Base-by-base conservation (phyloP, 2,797 vertebrate genomes). In the Varecia variegata region DNA sequence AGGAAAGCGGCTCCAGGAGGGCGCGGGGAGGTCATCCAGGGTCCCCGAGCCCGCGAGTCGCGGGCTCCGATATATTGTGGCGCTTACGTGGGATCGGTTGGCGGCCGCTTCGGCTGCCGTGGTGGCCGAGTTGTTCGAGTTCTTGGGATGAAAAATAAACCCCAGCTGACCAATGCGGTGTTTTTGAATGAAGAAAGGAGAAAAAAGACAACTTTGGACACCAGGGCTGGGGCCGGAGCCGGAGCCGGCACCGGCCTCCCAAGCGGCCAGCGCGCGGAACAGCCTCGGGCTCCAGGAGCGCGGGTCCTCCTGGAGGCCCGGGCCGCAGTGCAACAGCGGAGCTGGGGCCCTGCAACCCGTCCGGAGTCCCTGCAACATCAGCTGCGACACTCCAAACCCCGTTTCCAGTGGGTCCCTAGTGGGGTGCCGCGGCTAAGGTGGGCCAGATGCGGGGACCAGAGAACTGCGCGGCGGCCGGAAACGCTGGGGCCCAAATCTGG, bases 401-500 rank as follows among this genome's bases (percentile, higher is more conserved):
- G 32, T 23, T 62, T 62, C 40, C 52, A 7, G 20, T 3, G 92
- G 85, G 85, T 20, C 56, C 82, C 77, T 73, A 7, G 11, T 7
- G 1, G 2, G 70, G 60, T 71, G 58, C 96, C 1, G n/a, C 32
- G 0, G 56, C 45, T 0, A 5, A 47, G 12, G 11, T 3, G 6
- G 58, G 35, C 77, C 88, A 5, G 1, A 38, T 21, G 25, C 80
- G 0, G 96, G 32, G 86, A 82, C 93, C 18, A 0, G 76, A 30
- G 40, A 38, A 65, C 23, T 20, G 80, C 77, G 88, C 0, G 30
- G 77, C 5, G 15, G 40, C 35, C 3, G 9, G 81, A 70, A n/a
- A 76, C 23, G 79, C 96, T 73, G 97, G 96, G 97, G 88, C 86
- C 68, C 87, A 68, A 97, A 90, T 52, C 45, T 4, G 56, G 50